These are phyloP conservation scores for Helicorthomorpha holstii DNA, from an alignment of 1,140 invertebrate species.

Conservation along the genomic window DNA sequence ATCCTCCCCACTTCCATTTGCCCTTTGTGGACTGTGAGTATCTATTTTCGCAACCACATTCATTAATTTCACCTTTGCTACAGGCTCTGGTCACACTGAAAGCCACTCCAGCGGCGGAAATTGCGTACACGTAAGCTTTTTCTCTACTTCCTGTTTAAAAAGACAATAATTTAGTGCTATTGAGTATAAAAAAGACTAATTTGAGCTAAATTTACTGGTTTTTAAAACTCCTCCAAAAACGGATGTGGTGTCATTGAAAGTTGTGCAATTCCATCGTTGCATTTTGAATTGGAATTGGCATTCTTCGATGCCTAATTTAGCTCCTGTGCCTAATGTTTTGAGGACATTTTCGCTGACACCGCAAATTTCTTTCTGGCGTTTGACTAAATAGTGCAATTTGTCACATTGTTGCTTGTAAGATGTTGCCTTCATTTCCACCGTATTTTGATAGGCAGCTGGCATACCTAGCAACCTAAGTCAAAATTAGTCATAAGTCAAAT, in stretches of 20 bases:
- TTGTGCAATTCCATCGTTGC: slow-evolving; percentile 77
- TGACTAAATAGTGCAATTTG: slow-evolving; percentile 29
- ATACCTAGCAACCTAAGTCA: slow-evolving; percentile 9
- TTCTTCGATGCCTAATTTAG: slow-evolving; percentile 67
- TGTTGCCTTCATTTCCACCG: slow-evolving; percentile 19
- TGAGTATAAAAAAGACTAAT: no score
- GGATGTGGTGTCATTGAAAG: slow-evolving; percentile 40
- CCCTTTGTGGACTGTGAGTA: slow-evolving; percentile 43
- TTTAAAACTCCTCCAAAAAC: slow-evolving; percentile 49
- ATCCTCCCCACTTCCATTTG: slow-evolving; percentile 65
- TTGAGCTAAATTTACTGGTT: slow-evolving; percentile 23
- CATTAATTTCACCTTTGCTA: slow-evolving; percentile 63
- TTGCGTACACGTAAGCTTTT: slow-evolving; percentile 63
- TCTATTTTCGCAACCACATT: slow-evolving; percentile 66
- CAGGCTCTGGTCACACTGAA: slow-evolving; percentile 78
- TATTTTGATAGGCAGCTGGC: slow-evolving; percentile 7
- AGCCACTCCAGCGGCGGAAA: slow-evolving; percentile 71
- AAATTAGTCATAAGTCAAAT: no score
- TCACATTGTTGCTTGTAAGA: slow-evolving; percentile 25
- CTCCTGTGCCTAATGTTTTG: slow-evolving; percentile 43
- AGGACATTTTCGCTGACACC: slow-evolving; percentile 27
- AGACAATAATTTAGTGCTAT: no score
- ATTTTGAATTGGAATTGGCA: slow-evolving; percentile 76
- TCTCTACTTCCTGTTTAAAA: slow-evolving; percentile 52
- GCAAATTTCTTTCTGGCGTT: slow-evolving; percentile 32